Evolutionary conservation across 2,113 vertebrate genomes (phyloP).

Genomic region (Osmerus eperlanus): DNA sequence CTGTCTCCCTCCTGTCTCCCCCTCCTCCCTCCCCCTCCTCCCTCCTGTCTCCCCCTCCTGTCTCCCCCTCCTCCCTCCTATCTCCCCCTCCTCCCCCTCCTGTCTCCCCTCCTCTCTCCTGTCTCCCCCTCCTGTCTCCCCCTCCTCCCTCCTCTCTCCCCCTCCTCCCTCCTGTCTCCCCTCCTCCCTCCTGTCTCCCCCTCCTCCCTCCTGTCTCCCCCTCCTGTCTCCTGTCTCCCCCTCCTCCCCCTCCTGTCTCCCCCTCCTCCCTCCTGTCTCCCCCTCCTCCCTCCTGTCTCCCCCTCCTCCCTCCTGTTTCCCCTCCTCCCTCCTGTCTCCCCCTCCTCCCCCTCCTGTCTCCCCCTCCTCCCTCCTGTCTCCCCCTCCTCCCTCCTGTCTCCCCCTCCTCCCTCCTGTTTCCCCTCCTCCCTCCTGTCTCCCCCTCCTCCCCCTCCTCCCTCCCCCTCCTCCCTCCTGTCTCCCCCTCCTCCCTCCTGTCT

Average conservation of each 20-base stretch:
- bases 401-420: not conserved
- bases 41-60: slow-evolving; percentile 17
- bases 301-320: no score
- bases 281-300: no score
- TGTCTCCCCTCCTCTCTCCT: slow-evolving; percentile 14
- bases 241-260: not conserved
- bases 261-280: no score
- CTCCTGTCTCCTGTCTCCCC: no score
- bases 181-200: no score
- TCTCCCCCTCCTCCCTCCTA: slow-evolving; percentile 31
- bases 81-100: slow-evolving; percentile 63
- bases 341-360: not conserved
- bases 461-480: not conserved
- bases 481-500: no score
- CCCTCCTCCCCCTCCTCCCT: not conserved
- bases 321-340: no score
- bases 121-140: not conserved
- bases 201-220: no score
- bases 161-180: no score
- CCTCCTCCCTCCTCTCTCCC: no score
- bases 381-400: not conserved
- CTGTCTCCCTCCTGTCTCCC: not conserved
- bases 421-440: not conserved
- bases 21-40: slow-evolving; percentile 10
- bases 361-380: not conserved